phyloP scores from a whole-genome alignment of 2,797 vertebrate genomes.

The Rhabdophis nuchalis region DNA sequence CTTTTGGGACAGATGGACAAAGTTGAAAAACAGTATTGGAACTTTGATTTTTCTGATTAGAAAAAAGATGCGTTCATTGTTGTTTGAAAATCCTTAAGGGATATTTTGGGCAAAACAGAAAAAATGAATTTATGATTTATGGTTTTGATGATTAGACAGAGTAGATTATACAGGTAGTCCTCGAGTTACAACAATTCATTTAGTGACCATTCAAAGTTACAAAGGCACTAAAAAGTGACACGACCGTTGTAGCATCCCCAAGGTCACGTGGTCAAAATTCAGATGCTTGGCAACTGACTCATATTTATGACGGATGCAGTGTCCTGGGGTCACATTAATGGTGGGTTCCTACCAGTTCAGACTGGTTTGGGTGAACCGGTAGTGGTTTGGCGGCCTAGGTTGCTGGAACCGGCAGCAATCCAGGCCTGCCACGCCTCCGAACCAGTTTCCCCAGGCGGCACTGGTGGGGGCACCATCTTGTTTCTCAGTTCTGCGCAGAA shows the following conservation, averaged over 20 bases:
- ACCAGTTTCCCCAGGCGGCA: no score
- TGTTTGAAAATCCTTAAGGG: neutral
- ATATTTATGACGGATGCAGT: neutral
- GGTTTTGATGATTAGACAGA: neutral
- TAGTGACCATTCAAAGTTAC: neutral
- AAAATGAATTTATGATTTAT: neutral
- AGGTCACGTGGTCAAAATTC: neutral
- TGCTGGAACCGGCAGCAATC: no score
- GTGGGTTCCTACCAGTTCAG: no score
- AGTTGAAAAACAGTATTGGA: neutral
- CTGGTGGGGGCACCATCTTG: no score
- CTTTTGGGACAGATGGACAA: neutral
- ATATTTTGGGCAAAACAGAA: neutral
- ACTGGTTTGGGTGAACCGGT: no score
- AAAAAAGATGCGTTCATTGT: neutral
- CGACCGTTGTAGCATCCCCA: neutral
- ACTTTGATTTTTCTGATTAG: neutral
- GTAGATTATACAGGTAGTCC: neutral
- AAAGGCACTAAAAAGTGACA: neutral
- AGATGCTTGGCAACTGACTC: neutral
- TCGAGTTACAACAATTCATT: neutral
- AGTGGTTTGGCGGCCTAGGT: no score
- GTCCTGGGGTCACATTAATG: neutral
- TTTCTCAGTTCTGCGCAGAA: no score
- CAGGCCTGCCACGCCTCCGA: no score